phyloP scores from a whole-genome alignment of 2,113 vertebrate genomes.

The Leptobrachium ailaonicum region DNA sequence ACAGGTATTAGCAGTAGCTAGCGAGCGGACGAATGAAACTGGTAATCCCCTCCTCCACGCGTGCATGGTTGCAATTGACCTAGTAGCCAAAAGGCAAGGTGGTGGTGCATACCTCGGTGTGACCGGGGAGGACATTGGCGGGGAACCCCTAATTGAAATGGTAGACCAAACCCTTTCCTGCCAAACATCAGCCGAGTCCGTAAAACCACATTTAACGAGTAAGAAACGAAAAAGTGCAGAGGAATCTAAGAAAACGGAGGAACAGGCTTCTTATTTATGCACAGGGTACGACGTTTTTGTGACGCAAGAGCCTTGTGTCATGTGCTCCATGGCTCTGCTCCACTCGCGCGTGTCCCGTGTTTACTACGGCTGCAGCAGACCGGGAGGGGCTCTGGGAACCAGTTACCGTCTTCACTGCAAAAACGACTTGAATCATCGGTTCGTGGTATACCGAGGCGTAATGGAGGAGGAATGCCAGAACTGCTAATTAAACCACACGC shows the following conservation, averaged over 20 bases:
- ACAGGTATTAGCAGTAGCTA: conserved; percentile 68
- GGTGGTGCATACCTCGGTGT: conserved; percentile 63
- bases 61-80: conserved; percentile 82
- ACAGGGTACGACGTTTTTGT: conserved; percentile 83
- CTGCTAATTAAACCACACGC: conserved; percentile 39
- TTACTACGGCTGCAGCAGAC: conserved; percentile 73
- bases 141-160: not conserved
- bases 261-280: conserved; percentile 77
- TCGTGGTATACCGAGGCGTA: conserved; percentile 78
- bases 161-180: not conserved
- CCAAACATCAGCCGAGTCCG: not conserved
- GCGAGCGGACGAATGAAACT: conserved; percentile 66
- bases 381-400: conserved; percentile 76
- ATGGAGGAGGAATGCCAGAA: conserved; percentile 66
- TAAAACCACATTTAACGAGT: not conserved
- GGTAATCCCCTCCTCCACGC: conserved; percentile 76
- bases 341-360: conserved; percentile 81
- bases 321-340: conserved; percentile 88
- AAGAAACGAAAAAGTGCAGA: not conserved
- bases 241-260: conserved; percentile 1
- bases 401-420: conserved; percentile 75
- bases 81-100: conserved; percentile 79
- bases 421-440: conserved; percentile 81
- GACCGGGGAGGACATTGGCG: not conserved
- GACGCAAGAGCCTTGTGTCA: conserved; percentile 80